These are phyloP conservation scores for Drosophila formosana DNA, from an alignment of 2,888 invertebrate genomes.

Conservation along the genomic window DNA sequence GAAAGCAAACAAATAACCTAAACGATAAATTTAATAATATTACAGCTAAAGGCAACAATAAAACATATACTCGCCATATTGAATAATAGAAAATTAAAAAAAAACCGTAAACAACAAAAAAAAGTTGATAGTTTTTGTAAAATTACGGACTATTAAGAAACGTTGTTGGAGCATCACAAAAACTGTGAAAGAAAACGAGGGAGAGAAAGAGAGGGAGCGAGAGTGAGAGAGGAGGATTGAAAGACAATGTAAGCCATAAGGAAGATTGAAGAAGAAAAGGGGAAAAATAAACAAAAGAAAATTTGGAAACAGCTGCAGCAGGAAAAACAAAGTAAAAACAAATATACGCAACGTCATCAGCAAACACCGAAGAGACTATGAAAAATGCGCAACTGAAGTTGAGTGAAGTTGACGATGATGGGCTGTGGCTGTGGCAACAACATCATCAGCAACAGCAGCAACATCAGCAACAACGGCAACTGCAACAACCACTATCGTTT, in stretches of 20 bases:
- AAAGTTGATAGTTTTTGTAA: slow-evolving; percentile 46
- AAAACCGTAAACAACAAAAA: slow-evolving; percentile 19
- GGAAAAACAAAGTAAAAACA: slow-evolving; percentile 20
- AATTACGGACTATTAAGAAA: slow-evolving; percentile 48
- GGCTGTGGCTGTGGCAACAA: slow-evolving; percentile 60
- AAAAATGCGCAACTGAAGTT: slow-evolving; percentile 81
- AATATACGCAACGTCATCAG: slow-evolving; percentile 72
- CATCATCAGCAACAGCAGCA: slow-evolving; percentile 39
- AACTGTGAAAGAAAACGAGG: slow-evolving; percentile 6
- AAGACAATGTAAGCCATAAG: slow-evolving; percentile 62
- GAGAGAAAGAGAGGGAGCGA: neutral
- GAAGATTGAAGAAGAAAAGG: slow-evolving; percentile 19
- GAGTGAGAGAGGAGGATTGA: neutral
- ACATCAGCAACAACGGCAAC: slow-evolving; percentile 24
- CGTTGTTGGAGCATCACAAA: slow-evolving; percentile 25
- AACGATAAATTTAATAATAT: slow-evolving; percentile 37
- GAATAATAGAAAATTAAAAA: slow-evolving; percentile 34
- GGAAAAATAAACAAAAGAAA: slow-evolving; percentile 25
- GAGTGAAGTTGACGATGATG: slow-evolving; percentile 75
- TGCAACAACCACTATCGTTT: slow-evolving; percentile 43
- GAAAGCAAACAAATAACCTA: slow-evolving; percentile 19
- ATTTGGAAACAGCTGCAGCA: slow-evolving; percentile 41
- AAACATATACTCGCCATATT: slow-evolving; percentile 83
- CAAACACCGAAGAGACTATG: slow-evolving; percentile 81
- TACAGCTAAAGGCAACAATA: slow-evolving; percentile 69